Percentiles rank a stretch among this genome's conserved stretches.
These are phyloP conservation scores for Diprion similis DNA, from an alignment of 1,140 invertebrate genomes.

Conservation along the genomic window DNA sequence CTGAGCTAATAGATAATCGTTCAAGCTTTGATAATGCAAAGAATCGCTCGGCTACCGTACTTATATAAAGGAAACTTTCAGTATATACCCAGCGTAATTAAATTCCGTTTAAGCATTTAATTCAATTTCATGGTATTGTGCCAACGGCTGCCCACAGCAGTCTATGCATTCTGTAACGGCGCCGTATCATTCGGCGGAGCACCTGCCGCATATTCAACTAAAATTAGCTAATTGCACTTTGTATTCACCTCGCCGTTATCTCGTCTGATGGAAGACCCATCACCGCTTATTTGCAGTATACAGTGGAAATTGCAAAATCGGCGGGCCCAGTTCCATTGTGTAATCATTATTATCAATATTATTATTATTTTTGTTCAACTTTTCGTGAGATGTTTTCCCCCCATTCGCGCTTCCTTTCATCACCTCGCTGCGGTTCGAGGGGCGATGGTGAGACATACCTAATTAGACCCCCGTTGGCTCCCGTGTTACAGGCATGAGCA, in stretches of 20 bases:
- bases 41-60: not conserved
- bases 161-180: not conserved
- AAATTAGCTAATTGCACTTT: conserved; percentile 5
- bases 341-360: not conserved
- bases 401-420: not conserved
- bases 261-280: too few relatives aligned
- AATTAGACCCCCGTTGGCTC: not conserved
- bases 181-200: not conserved
- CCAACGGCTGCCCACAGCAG: not conserved
- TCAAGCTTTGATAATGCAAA: not conserved
- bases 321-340: not conserved
- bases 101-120: conserved; percentile 6
- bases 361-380: not conserved
- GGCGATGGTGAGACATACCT: not conserved
- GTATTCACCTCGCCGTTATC: not conserved
- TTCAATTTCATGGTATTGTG: not conserved
- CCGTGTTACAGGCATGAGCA: not conserved
- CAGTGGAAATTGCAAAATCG: too few relatives aligned
- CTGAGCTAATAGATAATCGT: not conserved
- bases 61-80: conserved; percentile 1
- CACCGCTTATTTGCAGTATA: too few relatives aligned
- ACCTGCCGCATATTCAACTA: not conserved
- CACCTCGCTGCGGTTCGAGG: not conserved
- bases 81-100: not conserved
- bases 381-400: not conserved